Evolutionary conservation across 2,888 invertebrate genomes (phyloP), one percentile per base, ranked within the genome.

Genomic region (Slavum lentiscoides): DNA sequence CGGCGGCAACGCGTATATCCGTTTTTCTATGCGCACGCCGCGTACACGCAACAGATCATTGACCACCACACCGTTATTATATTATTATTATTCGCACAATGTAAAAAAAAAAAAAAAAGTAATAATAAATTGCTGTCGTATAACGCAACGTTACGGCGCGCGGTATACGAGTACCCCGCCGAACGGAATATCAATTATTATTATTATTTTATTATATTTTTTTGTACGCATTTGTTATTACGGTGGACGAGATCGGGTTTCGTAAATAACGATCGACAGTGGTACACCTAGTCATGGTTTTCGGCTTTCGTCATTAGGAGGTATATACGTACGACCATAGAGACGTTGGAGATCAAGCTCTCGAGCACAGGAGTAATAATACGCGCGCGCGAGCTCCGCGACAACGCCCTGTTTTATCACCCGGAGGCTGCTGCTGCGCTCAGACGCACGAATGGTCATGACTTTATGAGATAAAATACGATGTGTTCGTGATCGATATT

Each of bases 31-130:
- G 0, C 64, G 9, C 15, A 64, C 15, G 39, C 21, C 21, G 55
- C 30, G 4, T 39, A 11, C 15, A 64, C 15, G 39, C 17, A 39
- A 64, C 30, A 72, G 80, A 80, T 64, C 80, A 80, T 72, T 80
- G 80, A 80, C 80, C 80, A 80, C 80, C 80, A 80, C 80, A 58
- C 23, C 39, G 53, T 64, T 72, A 66, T 76, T 64, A 61, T 64
- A 61, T 69, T 49, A 62, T 77, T 77, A 69, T 80, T 77, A 77
- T 77, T 77, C 77, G 55, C 37, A 69, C 70, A 80, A 72, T 80
- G 80, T 80, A 80, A 70, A 55, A 55, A 55, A 55, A 49, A 49
- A 13, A 67, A 49, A 53, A 62, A 13, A 62, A 30, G n/a, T 39
- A 39, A 39, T 39, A 39, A 43, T 9, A 70, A 70, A 72, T 9